These are phyloP conservation scores for Rhamphomyia laevipes DNA, from an alignment of 2,888 invertebrate species.

Conservation along the genomic window DNA sequence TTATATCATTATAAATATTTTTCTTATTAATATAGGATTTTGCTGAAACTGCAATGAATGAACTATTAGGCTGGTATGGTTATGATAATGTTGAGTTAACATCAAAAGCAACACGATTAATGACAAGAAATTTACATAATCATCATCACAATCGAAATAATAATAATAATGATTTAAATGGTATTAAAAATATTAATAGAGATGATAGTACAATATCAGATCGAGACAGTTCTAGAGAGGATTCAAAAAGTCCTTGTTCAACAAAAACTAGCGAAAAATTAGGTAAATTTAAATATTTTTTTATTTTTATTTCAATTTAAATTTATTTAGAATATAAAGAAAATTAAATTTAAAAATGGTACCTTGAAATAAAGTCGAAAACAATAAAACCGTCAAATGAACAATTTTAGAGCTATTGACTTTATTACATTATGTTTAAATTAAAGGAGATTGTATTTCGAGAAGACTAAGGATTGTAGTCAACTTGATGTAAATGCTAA, in stretches of 20 bases:
- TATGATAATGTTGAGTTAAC: constrained; percentile 51
- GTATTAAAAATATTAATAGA: constrained; percentile 15
- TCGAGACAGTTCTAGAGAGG: constrained; percentile 36
- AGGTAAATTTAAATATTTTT: constrained; percentile 22
- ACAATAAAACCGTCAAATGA: no score
- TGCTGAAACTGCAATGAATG: constrained; percentile 87
- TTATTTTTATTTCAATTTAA: no score
- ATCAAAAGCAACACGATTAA: constrained; percentile 30
- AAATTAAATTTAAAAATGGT: no score
- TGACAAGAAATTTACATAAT: constrained; percentile 21
- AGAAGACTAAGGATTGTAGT: no score
- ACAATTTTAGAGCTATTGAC: no score
- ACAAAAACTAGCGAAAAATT: constrained; percentile 32
- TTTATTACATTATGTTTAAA: no score
- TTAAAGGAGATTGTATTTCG: no score
- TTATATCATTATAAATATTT: neutral
- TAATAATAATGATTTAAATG: constrained; percentile 9
- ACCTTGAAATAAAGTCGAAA: no score
- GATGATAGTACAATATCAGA: constrained; percentile 33
- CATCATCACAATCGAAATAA: neutral
- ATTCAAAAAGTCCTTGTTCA: constrained; percentile 36
- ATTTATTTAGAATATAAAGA: no score
- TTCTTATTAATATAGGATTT: constrained; percentile 56
- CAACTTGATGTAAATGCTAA: no score
- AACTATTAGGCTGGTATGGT: constrained; percentile 84